Conservation (phyloP, 2,888 invertebrate genomes). For the Drosophila suboccidentalis region DNA sequence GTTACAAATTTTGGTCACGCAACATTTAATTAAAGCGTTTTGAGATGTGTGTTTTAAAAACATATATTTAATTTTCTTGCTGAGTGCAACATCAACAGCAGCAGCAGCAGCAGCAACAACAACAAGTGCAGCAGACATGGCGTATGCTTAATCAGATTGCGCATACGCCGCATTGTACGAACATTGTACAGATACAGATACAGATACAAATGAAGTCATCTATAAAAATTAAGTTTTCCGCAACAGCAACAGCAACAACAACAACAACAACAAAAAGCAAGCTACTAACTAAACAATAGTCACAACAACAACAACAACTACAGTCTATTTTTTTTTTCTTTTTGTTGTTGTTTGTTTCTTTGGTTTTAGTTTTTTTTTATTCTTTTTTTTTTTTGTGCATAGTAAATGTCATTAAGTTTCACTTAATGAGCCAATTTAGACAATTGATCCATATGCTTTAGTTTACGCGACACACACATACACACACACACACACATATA, state of each 20-base stretch:
- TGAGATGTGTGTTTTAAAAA: neutral
- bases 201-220: conserved; percentile 62
- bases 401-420: conserved; percentile 80
- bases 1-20: neutral
- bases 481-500: conserved; percentile 38
- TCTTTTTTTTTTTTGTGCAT: conserved; percentile 64
- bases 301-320: conserved; percentile 32
- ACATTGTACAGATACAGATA: conserved; percentile 1
- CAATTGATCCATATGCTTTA: conserved; percentile 79
- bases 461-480: conserved; percentile 71
- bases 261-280: conserved; percentile 25
- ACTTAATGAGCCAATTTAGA: conserved; percentile 81
- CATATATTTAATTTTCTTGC: neutral
- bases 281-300: conserved; percentile 28
- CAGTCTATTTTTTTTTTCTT: conserved; percentile 13
- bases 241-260: conserved; percentile 41
- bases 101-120: neutral
- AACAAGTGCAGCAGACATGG: conserved; percentile 16
- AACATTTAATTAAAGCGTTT: conserved; percentile 13
- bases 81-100: neutral
- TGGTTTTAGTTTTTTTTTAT: conserved; percentile 25
- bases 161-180: conserved; percentile 57
- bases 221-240: conserved; percentile 61
- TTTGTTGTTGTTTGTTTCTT: conserved; percentile 39
- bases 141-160: conserved; percentile 46